Percentiles rank a stretch among this genome's conserved stretches.
phyloP scores from a whole-genome alignment of 2,888 invertebrate species.

The Fragum whitleyi region DNA sequence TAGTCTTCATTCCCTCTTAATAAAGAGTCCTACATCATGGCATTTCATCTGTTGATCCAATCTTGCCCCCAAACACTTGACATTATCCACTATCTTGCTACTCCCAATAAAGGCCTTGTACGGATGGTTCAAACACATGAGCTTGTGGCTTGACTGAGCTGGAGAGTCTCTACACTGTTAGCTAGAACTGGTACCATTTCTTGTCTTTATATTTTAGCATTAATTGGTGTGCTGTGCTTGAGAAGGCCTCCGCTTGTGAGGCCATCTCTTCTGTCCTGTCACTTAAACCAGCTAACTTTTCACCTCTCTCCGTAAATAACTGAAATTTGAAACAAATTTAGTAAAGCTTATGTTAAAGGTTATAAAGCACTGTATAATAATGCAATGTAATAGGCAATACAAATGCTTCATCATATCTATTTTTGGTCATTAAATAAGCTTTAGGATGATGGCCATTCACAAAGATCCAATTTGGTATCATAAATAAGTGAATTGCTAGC shows the following conservation, averaged over 20 bases:
- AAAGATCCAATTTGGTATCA: no score
- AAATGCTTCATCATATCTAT: no score
- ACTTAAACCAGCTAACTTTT: constrained; percentile 95
- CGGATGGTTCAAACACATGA: constrained; percentile 8
- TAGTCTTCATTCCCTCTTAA: neutral
- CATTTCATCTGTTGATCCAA: no score
- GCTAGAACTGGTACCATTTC: constrained; percentile 99
- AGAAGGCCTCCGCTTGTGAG: constrained; percentile 94
- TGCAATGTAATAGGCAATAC: no score
- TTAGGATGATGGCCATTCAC: no score
- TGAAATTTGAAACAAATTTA: no score
- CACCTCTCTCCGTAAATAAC: constrained; percentile 96
- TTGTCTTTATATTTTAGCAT: constrained; percentile 99
- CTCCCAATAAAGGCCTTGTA: constrained; percentile 21
- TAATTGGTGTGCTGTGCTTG: constrained; percentile 94
- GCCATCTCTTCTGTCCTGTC: constrained; percentile 97
- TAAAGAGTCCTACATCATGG: no score
- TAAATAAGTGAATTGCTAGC: no score
- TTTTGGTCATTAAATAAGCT: no score
- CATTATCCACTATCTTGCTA: neutral
- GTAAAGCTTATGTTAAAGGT: no score
- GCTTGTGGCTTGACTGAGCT: constrained; percentile 11
- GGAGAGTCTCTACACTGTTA: neutral
- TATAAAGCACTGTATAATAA: no score
- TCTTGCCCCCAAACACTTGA: no score